Evolutionary conservation across 2,797 vertebrate genomes (phyloP).

Genomic region (Sternarchorhynchus goeldii): DNA sequence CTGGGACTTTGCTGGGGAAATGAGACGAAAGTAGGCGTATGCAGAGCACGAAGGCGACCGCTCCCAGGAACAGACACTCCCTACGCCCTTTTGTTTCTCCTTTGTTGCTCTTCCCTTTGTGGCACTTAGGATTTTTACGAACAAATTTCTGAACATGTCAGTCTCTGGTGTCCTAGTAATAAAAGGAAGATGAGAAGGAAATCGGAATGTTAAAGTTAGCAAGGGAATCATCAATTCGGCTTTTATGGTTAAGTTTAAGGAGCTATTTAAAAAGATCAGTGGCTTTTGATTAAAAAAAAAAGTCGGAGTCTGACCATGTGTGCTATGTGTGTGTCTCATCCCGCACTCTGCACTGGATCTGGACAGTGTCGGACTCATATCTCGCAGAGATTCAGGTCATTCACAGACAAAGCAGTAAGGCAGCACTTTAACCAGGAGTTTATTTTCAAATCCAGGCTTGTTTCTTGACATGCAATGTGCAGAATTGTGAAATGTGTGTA

Average conservation of each 20-base stretch:
- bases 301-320: neutral
- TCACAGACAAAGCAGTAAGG: too few relatives aligned
- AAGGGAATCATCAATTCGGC: neutral
- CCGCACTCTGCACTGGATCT: neutral
- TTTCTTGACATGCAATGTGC: too few relatives aligned
- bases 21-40: neutral
- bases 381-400: neutral
- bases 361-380: neutral
- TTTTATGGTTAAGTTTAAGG: too few relatives aligned
- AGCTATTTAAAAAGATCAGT: neutral
- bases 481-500: neutral
- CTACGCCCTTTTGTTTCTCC: neutral
- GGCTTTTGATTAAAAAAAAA: neutral
- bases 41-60: neutral
- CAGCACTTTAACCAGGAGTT: too few relatives aligned
- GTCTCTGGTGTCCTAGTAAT: neutral
- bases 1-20: neutral
- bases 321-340: neutral
- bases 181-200: neutral
- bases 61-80: neutral
- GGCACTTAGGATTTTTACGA: neutral
- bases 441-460: too few relatives aligned
- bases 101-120: neutral
- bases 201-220: neutral
- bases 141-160: too few relatives aligned